A percentile compares a stretch with the other conserved stretches of the same genome.
These are phyloP conservation scores for Laupala kohalensis DNA, from an alignment of 1,140 invertebrate species.

Conservation along the genomic window DNA sequence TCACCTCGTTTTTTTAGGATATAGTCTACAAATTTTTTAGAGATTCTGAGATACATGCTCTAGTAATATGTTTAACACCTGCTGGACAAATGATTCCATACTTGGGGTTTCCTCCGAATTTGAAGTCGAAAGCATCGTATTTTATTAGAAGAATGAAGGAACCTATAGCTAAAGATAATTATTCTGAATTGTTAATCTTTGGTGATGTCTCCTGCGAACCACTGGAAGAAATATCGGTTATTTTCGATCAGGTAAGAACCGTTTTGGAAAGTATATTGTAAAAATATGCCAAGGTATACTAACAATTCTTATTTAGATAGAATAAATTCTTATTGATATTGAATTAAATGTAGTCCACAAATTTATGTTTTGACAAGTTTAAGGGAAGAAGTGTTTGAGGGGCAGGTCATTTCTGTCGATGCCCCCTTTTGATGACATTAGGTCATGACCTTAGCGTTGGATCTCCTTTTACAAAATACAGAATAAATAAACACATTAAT, in stretches of 20 bases:
- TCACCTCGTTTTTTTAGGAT: slow-evolving; percentile 26
- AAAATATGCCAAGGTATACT: too few species aligned
- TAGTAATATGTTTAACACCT: slow-evolving; percentile 38
- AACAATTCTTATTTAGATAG: too few species aligned
- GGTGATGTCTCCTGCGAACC: slow-evolving; percentile 69
- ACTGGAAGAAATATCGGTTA: slow-evolving; percentile 59
- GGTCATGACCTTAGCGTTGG: too few species aligned
- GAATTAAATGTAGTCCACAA: too few species aligned
- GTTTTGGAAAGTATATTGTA: too few species aligned
- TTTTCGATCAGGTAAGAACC: slow-evolving; percentile 67
- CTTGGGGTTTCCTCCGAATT: slow-evolving; percentile 26
- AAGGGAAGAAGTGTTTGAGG: too few species aligned
- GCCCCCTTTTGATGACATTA: too few species aligned
- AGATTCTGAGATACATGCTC: slow-evolving; percentile 34
- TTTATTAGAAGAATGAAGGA: slow-evolving; percentile 46
- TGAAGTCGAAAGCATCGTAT: slow-evolving; percentile 45
- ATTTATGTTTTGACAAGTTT: too few species aligned
- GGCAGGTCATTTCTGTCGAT: too few species aligned
- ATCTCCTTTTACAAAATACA: too few species aligned
- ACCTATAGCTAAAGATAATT: slow-evolving; percentile 39
- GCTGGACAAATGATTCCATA: slow-evolving; percentile 31
- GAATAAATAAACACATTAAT: too few species aligned
- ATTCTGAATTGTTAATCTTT: slow-evolving; percentile 46
- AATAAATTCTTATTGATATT: too few species aligned
- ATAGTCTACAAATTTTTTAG: slow-evolving; percentile 47